phyloP scores from a whole-genome alignment of 2,888 invertebrate species.

The Macaria notata region DNA sequence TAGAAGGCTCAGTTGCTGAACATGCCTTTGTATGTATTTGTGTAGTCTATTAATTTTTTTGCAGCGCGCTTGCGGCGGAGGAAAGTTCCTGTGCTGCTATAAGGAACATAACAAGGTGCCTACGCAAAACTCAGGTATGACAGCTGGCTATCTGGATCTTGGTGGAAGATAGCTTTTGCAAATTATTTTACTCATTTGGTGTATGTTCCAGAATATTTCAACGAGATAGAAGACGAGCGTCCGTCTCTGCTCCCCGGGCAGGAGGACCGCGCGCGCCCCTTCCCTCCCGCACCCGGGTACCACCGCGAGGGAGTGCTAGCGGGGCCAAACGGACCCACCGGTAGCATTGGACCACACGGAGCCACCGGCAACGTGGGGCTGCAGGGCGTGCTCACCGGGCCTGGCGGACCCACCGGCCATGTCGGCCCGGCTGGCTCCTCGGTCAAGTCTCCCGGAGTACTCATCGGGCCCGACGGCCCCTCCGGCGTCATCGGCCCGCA shows the following conservation, averaged over 20 bases:
- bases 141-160: too few relatives aligned
- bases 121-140: slow-evolving; percentile 49
- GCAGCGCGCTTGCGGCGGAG: slow-evolving; percentile 84
- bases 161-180: too few relatives aligned
- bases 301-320: slow-evolving; percentile 35
- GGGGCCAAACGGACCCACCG: slow-evolving; percentile 46
- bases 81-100: slow-evolving; percentile 85
- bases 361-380: slow-evolving; percentile 26
- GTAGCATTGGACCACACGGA: slow-evolving; percentile 41
- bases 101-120: slow-evolving; percentile 49
- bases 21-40: too few relatives aligned
- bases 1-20: too few relatives aligned
- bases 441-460: not conserved
- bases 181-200: too few relatives aligned
- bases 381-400: slow-evolving; percentile 37
- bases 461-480: slow-evolving; percentile 26
- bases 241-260: slow-evolving; percentile 53
- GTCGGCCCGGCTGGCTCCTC: slow-evolving; percentile 32
- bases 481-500: not conserved
- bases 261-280: slow-evolving; percentile 43
- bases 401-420: slow-evolving; percentile 44
- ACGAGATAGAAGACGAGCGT: slow-evolving; percentile 63
- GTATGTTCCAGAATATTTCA: slow-evolving; percentile 57
- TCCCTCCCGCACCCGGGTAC: slow-evolving; percentile 42
- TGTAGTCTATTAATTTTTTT: slow-evolving; percentile 12